Conservation (phyloP, 2,113 vertebrate species). For the Ictidomys tridecemlineatus region DNA sequence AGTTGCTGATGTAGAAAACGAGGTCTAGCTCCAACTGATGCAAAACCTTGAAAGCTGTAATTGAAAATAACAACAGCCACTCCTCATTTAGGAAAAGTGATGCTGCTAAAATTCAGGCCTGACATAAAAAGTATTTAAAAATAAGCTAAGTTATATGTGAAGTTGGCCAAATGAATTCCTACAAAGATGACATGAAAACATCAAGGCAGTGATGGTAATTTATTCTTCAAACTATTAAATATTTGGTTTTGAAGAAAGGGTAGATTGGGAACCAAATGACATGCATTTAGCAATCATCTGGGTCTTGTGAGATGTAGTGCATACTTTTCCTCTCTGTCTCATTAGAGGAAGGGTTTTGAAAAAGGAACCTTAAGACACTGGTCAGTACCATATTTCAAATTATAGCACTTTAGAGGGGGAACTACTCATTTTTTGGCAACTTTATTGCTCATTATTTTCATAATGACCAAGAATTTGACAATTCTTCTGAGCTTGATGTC, state of each 20-base stretch:
- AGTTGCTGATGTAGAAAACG: not conserved
- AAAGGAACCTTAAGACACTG: slow-evolving; percentile 45
- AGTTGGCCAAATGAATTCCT: not conserved
- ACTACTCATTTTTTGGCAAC: not conserved
- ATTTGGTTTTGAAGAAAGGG: slow-evolving; percentile 53
- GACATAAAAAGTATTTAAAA: not conserved
- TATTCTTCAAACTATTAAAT: slow-evolving; percentile 38
- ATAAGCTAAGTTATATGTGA: not conserved
- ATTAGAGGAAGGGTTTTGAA: not conserved
- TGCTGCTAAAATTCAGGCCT: slow-evolving; percentile 21
- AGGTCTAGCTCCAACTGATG: too few relatives aligned
- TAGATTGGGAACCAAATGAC: not conserved
- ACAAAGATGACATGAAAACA: not conserved
- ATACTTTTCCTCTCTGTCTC: not conserved
- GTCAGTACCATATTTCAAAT: not conserved
- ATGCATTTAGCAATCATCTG: not conserved
- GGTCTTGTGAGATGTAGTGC: not conserved
- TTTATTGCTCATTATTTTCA: slow-evolving; percentile 51
- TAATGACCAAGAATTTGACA: slow-evolving; percentile 14
- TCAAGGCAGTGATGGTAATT: not conserved
- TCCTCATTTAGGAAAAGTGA: slow-evolving; percentile 7
- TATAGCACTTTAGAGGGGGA: not conserved
- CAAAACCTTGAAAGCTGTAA: not conserved
- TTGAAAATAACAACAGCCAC: not conserved
- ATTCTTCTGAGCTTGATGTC: not conserved